Base-by-base conservation (phyloP, 1,140 invertebrate genomes). In the Drosophila teissieri region DNA sequence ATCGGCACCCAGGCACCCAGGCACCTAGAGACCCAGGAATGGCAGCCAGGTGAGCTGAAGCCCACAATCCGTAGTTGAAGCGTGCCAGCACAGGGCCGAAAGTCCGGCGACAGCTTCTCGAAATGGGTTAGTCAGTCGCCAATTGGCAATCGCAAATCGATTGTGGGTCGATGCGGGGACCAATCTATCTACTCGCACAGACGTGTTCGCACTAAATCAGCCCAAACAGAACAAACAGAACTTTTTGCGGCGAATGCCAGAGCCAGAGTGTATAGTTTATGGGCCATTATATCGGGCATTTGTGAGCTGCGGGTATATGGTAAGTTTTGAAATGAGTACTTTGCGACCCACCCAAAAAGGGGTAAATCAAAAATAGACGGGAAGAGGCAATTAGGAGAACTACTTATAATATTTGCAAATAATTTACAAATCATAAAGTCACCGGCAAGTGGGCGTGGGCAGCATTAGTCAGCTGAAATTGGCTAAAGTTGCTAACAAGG, bases 61-160 rank as follows among this genome's bases (percentile, higher is more conserved):
- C 49, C 48, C 53, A 22, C 14, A 12, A 40, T 17, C 37, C 53
- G 24, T 34, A 11, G n/a, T 8, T 24, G 53, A 8, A 63, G 60
- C 60, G 60, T 63, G 60, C 15, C 49, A 19, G 1, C 19, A 2
- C 19, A 19, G 34, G 31, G 4, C 54, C 60, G 42, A 44, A 4
- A 19, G 42, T 15, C 15, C 42, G 42, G 7, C 42, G 44, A 22
- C 44, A 55, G 37, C 24, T 36, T 22, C 36, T 54, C 36, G 39
- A 62, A 62, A 62, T 62, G 58, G 58, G 53, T 62, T 57, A 58
- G 22, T 31, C 51, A 61, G 22, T 46, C 19, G 27, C 10, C n/a
- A 34, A 54, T 15, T 5, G 27, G 19, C 49, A 61, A 19, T 45
- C 11, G 11, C 12, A 36, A 40, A n/a, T n/a, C 11, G 48, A 61